Evolutionary conservation across 2,888 invertebrate genomes (phyloP), one percentile per base, ranked within the genome.

Genomic region (Callinectes sapidus): DNA sequence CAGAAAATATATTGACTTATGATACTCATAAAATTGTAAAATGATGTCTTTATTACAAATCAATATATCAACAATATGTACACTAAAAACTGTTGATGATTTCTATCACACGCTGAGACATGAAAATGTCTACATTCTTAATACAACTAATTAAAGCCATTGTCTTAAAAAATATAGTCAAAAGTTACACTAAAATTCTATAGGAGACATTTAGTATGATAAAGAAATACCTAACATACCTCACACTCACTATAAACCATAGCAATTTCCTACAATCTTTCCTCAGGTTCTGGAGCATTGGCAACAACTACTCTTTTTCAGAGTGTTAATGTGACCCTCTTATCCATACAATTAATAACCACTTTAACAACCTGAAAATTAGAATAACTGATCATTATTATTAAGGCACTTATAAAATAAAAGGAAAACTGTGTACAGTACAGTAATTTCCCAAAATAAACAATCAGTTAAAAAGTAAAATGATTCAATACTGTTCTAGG

Each of bases 41-140:
- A 71, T 71, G 10, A 71, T 71, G n/a, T 28, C 71, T 71, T 71
- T 71, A 71, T 71, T 71, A n/a, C 71, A 71, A 28, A 71, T n/a
- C 2, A 71, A 71, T 71, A 71, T 28, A 71, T 71, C 71, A 71
- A 71, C 71, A 71, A n/a, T 71, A 71, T 71, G 8, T 71, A 71
- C 71, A 71, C 13, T n/a, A 71, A 71, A 71, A 71, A 28, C 5
- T 71, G 71, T 23, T 71, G 10, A 71, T 28, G n/a, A n/a, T 23
- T 71, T n/a, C 71, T 28, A 71, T 71, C 71, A 71, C 71, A 71
- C 28, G 71, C 71, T n/a, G n/a, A 71, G n/a, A 71, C 13, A 13
- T 28, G n/a, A 71, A 23, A 71, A 71, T 71, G 13, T 28, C 71
- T n/a, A 10, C 1, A 71, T 71, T 71, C 71, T 71, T 28, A 71